Evolutionary conservation across 1,140 invertebrate species (phyloP).

Genomic region (Drosophila parabipectinata): DNA sequence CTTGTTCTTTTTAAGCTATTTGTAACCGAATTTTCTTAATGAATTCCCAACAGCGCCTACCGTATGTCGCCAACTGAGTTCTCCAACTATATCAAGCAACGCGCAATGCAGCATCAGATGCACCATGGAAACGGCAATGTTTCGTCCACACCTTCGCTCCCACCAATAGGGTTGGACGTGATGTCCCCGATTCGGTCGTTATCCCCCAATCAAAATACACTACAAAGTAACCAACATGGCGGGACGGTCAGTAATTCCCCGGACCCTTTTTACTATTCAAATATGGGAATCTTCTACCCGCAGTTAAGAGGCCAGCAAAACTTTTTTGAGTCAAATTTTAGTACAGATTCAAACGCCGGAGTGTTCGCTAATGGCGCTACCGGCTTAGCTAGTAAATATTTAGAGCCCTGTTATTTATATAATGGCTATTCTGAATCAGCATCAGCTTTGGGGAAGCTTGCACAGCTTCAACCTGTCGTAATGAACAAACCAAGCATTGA

Average conservation of each 20-base stretch:
- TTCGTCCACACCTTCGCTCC: conserved; percentile 72
- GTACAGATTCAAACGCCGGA: conserved; percentile 50
- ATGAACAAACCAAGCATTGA: conserved; percentile 29
- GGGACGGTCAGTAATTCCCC: no score
- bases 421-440: conserved; percentile 30
- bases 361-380: conserved; percentile 21
- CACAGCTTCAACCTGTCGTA: not conserved
- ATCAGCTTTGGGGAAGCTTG: conserved; percentile 18
- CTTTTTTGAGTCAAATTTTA: conserved; percentile 69
- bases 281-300: conserved; percentile 73
- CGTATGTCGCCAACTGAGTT: conserved; percentile 98
- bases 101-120: conserved; percentile 94
- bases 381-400: conserved; percentile 51
- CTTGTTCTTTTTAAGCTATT: not conserved
- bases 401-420: conserved; percentile 72
- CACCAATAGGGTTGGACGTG: conserved; percentile 63
- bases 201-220: no score
- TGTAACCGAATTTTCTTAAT: not conserved
- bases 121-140: conserved; percentile 85
- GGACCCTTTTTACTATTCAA: conserved; percentile 50
- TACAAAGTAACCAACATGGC: no score
- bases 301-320: conserved; percentile 67
- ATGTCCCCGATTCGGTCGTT: conserved; percentile 32
- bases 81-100: conserved; percentile 97
- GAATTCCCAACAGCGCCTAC: conserved; percentile 67